Evolutionary conservation across 2,888 invertebrate genomes (phyloP).

Genomic region (Aelia acuminata): DNA sequence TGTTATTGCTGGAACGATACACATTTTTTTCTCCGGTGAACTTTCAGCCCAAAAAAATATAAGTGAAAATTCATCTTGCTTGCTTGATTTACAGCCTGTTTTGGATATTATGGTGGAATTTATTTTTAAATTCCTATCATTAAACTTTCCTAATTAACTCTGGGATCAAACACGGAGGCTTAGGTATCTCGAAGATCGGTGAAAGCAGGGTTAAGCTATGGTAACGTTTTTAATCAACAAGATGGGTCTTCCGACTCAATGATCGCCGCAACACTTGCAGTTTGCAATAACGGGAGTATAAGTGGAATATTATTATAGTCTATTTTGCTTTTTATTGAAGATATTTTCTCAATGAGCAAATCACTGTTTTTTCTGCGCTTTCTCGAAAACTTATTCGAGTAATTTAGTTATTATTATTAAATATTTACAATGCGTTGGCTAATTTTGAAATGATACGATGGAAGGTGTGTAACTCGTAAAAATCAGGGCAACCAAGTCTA

Average conservation of each 20-base stretch:
- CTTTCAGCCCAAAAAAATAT: neutral
- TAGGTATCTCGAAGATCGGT: neutral
- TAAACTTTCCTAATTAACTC: neutral
- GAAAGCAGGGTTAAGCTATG: neutral
- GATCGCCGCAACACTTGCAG: neutral
- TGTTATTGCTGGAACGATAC: slow-evolving; percentile 8
- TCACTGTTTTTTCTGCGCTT: neutral
- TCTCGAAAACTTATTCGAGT: neutral
- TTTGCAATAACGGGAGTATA: slow-evolving; percentile 12
- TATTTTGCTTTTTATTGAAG: slow-evolving; percentile 7
- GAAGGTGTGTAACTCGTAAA: no score
- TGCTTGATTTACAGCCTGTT: neutral
- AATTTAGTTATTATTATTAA: no score
- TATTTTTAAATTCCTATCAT: neutral
- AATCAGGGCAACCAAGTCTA: no score
- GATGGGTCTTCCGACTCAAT: neutral
- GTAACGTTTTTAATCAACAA: neutral
- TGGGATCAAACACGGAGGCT: neutral
- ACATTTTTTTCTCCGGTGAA: neutral
- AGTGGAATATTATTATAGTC: slow-evolving; percentile 11
- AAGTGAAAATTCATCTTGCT: neutral
- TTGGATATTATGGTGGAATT: neutral
- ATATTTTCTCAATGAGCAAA: slow-evolving; percentile 16
- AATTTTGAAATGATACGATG: neutral
- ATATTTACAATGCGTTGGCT: neutral